Percentiles rank a stretch among this genome's conserved stretches.
Evolutionary conservation across 1,140 invertebrate genomes (phyloP).

Genomic region (Zaprionus ghesquierei): DNA sequence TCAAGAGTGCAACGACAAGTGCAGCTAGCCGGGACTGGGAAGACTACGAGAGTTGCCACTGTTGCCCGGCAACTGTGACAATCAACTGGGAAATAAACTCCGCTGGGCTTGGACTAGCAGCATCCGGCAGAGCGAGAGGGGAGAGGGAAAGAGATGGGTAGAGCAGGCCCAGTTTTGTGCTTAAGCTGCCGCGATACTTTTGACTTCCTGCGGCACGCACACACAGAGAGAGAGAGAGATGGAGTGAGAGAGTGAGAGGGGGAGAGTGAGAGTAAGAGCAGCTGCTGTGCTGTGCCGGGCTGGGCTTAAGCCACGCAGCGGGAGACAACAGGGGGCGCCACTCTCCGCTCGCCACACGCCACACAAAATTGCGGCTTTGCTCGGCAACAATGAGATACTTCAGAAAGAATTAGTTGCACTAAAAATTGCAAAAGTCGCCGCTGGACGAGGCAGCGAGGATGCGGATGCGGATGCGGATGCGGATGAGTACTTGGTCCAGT

Average conservation of each 20-base stretch:
- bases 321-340: conserved; percentile 6
- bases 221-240: conserved; percentile 8
- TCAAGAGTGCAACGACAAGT: conserved; percentile 22
- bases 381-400: conserved; percentile 79
- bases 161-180: conserved; percentile 36
- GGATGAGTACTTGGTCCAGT: neutral
- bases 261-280: neutral
- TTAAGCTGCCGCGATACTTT: conserved; percentile 79
- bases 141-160: neutral
- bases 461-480: fast-evolving
- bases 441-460: conserved; percentile 21
- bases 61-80: conserved; percentile 58
- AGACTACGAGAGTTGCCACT: conserved; percentile 17
- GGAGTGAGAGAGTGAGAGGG: conserved; percentile 8
- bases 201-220: conserved; percentile 70
- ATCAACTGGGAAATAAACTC: conserved; percentile 73
- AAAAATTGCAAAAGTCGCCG: conserved; percentile 75
- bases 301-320: conserved; percentile 60
- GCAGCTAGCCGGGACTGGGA: neutral
- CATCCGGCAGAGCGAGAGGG: neutral
- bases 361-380: conserved; percentile 78
- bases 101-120: conserved; percentile 29
- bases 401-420: conserved; percentile 81
- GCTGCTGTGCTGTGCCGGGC: conserved; percentile 11
- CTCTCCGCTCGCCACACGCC: conserved; percentile 38